Conservation (phyloP, 2,113 vertebrate genomes). For the Lagopus leucura region DNA sequence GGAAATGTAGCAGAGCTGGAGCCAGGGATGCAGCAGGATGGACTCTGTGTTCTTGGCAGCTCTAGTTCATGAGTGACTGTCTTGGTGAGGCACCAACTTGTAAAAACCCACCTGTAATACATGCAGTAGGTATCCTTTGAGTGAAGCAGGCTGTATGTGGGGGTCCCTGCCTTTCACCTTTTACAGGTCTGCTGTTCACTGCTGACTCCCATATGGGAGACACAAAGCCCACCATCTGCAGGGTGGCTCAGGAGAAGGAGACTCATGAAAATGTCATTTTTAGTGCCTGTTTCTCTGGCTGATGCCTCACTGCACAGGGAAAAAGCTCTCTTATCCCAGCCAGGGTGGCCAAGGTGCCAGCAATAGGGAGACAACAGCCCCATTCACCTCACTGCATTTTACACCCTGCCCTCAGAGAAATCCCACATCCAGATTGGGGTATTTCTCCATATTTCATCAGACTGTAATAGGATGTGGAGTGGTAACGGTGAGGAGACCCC, state of each 20-base stretch:
- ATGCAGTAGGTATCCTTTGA: accelerated
- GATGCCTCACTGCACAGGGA: background rate
- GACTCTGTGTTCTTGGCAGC: background rate
- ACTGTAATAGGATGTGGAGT: background rate
- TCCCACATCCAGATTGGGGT: background rate
- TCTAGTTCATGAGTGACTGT: background rate
- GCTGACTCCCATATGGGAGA: background rate
- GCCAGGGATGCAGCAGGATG: background rate
- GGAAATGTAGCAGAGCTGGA: background rate
- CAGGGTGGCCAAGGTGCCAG: background rate
- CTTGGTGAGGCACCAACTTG: background rate
- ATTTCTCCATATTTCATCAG: background rate
- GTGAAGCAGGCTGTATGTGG: background rate
- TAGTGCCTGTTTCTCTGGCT: background rate
- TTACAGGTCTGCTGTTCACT: background rate
- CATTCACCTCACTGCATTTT: background rate
- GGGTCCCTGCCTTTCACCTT: background rate
- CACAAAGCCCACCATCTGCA: background rate
- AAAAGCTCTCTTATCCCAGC: background rate
- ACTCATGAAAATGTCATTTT: too few relatives aligned
- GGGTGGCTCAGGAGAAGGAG: background rate
- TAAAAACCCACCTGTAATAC: background rate
- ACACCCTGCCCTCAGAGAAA: background rate
- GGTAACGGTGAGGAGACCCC: background rate
- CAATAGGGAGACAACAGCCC: background rate